Conservation (phyloP, 2,797 vertebrate species). For the Paramormyrops hopkinsi region DNA sequence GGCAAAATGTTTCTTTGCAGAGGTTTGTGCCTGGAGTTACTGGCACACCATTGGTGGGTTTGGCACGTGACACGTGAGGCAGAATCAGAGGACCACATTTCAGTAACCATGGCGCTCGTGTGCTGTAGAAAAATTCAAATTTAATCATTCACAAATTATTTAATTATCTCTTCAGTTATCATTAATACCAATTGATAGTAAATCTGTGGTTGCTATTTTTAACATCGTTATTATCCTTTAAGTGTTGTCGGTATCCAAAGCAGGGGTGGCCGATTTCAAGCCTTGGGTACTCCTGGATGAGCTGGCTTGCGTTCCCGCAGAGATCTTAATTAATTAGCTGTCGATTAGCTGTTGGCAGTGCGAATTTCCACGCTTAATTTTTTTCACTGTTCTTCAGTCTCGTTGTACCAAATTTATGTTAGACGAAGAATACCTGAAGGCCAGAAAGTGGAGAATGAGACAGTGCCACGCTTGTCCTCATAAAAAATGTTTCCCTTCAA, state of each 20-base stretch:
- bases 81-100: background rate
- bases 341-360: background rate
- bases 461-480: background rate
- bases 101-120: background rate
- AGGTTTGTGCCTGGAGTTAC: too few species aligned
- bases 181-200: background rate
- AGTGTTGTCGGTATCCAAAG: background rate
- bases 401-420: background rate
- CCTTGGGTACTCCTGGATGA: background rate
- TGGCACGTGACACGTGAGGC: background rate
- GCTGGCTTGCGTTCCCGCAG: background rate
- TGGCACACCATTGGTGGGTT: background rate
- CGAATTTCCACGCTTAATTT: background rate
- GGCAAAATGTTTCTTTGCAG: background rate
- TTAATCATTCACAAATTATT: background rate
- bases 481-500: background rate
- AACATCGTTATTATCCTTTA: background rate
- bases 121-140: background rate
- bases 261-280: background rate
- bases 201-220: background rate
- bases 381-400: background rate
- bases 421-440: background rate
- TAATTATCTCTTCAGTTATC: background rate
- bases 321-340: slow-evolving; percentile 12
- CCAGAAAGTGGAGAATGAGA: background rate